Conservation (phyloP, 2,888 invertebrate genomes). For the Tipula helvola region DNA sequence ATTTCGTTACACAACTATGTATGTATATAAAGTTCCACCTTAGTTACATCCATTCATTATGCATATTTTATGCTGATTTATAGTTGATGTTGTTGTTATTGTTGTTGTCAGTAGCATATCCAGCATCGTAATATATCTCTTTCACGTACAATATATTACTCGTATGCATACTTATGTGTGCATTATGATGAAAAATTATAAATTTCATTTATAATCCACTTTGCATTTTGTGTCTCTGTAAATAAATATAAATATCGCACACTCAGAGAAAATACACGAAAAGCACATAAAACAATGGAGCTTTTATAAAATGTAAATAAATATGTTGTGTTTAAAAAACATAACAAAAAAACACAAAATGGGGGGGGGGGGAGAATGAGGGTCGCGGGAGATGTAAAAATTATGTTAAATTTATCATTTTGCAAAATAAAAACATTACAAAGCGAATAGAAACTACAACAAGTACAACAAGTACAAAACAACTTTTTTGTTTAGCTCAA, state of each 20-base stretch:
- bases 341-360: too few species aligned
- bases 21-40: neutral
- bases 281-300: neutral
- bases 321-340: too few species aligned
- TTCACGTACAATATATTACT: neutral
- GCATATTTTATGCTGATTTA: neutral
- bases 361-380: neutral
- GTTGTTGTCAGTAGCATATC: neutral
- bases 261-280: neutral
- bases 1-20: neutral
- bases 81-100: neutral
- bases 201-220: neutral
- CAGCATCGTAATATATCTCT: neutral
- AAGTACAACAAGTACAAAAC: too few species aligned
- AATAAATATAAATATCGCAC: neutral
- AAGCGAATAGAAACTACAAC: neutral
- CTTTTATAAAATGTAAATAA: neutral
- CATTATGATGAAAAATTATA: neutral
- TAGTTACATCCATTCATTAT: neutral
- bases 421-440: neutral
- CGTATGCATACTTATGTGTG: neutral
- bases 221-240: neutral
- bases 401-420: neutral
- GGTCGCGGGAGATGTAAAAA: neutral
- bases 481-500: too few species aligned